Conservation (phyloP, 2,113 vertebrate genomes). For the Anhinga anhinga region DNA sequence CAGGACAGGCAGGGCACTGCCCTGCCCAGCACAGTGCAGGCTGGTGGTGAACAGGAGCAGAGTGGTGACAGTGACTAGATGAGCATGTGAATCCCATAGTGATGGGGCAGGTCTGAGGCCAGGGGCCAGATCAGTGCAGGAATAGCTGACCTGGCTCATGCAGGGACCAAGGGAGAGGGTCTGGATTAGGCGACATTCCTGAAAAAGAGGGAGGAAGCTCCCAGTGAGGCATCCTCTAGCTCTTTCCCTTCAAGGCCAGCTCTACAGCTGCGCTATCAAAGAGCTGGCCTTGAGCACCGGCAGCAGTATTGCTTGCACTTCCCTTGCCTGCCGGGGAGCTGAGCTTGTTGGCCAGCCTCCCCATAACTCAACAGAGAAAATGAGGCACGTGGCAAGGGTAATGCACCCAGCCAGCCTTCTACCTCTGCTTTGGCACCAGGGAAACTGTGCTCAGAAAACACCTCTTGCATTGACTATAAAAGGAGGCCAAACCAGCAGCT, state of each 20-base stretch:
- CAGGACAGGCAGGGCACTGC: background rate
- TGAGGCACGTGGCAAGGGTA: rapidly evolving
- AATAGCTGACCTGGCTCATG: background rate
- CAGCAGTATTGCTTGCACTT: rapidly evolving
- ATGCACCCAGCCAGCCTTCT: rapidly evolving
- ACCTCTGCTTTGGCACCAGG: background rate
- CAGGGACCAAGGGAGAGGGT: background rate
- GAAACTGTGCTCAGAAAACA: rapidly evolving
- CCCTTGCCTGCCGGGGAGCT: rapidly evolving
- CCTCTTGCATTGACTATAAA: background rate
- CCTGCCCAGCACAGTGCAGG: background rate
- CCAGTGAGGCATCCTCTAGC: background rate
- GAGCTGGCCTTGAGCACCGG: background rate
- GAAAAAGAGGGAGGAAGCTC: background rate
- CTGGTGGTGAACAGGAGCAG: background rate
- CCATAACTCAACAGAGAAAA: background rate
- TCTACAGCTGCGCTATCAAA: background rate
- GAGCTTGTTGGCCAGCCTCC: background rate
- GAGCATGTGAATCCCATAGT: too few relatives aligned
- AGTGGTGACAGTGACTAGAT: background rate
- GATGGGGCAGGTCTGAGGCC: background rate
- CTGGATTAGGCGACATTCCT: rapidly evolving
- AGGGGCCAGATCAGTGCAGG: background rate
- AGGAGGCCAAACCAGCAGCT: background rate
- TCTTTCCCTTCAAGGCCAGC: background rate